These are phyloP conservation scores for Aradophagus sp. DNA, from an alignment of 1,140 invertebrate species.

Conservation along the genomic window DNA sequence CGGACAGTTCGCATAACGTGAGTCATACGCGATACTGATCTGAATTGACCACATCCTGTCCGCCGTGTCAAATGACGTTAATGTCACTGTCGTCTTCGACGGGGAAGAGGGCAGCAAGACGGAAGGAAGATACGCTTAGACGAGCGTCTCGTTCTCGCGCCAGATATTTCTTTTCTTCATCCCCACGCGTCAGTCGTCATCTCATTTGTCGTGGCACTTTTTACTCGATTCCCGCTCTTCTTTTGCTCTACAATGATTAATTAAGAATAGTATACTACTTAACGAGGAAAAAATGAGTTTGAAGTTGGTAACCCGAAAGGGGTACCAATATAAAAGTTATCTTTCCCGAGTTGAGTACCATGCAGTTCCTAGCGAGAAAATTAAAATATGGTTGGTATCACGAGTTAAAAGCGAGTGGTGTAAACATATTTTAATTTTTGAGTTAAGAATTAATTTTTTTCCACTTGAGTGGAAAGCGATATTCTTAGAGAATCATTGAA, in stretches of 20 bases:
- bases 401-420: too few species aligned
- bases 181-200: conserved; percentile 2
- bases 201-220: conserved; percentile 3
- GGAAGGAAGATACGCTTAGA: conserved; percentile 45
- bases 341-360: too few species aligned
- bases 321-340: too few species aligned
- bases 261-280: neutral
- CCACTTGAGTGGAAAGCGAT: too few species aligned
- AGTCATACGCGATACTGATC: conserved; percentile 70
- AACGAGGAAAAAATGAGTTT: too few species aligned
- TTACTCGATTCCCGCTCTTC: neutral
- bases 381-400: too few species aligned
- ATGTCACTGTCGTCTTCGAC: conserved; percentile 67
- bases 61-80: conserved; percentile 67
- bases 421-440: too few species aligned
- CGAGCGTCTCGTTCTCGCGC: conserved; percentile 24
- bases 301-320: too few species aligned
- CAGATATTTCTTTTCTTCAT: conserved; percentile 20
- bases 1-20: conserved; percentile 64
- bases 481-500: too few species aligned
- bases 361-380: too few species aligned
- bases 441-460: too few species aligned
- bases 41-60: conserved; percentile 74
- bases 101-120: conserved; percentile 53
- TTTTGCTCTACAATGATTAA: neutral